Percentiles rank a stretch among this genome's conserved stretches.
Evolutionary conservation across 1,140 invertebrate species (phyloP).

Genomic region (Ectropis grisescens): DNA sequence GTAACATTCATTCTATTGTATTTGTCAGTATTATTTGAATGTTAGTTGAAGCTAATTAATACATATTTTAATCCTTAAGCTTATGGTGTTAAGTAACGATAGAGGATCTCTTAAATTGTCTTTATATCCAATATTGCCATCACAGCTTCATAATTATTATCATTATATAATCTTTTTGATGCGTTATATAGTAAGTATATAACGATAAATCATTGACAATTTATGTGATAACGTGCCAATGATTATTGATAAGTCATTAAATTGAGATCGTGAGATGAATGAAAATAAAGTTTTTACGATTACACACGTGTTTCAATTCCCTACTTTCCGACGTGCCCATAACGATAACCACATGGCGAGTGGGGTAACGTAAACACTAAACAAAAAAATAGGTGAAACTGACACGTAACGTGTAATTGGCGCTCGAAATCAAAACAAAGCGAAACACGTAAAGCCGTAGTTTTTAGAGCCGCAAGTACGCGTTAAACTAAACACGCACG

Average conservation of each 20-base stretch:
- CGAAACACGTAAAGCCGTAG: conserved; percentile 35
- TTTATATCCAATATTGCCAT: too few species aligned
- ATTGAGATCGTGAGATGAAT: conserved; percentile 7
- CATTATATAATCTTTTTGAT: too few species aligned
- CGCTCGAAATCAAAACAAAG: conserved; percentile 45
- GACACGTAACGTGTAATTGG: conserved; percentile 23
- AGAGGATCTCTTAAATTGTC: too few species aligned
- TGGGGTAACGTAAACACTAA: neutral
- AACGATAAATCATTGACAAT: conserved; percentile 64
- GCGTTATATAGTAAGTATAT: too few species aligned
- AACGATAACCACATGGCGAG: too few species aligned
- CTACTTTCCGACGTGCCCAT: too few species aligned
- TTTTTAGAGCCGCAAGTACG: conserved; percentile 43
- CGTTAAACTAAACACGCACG: conserved; percentile 30
- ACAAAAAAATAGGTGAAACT: conserved; percentile 2
- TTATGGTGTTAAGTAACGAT: too few species aligned
- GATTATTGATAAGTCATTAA: conserved; percentile 43
- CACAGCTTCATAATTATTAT: too few species aligned
- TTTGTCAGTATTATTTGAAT: too few species aligned
- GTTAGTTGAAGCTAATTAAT: too few species aligned
- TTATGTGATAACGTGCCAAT: conserved; percentile 68
- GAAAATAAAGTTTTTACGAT: conserved; percentile 12
- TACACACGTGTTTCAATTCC: neutral
- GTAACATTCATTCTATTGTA: too few species aligned
- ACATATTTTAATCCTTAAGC: too few species aligned